Percentiles rank a stretch among this genome's conserved stretches.
Evolutionary conservation across 2,797 vertebrate species (phyloP).

Genomic region (Momotus momota): DNA sequence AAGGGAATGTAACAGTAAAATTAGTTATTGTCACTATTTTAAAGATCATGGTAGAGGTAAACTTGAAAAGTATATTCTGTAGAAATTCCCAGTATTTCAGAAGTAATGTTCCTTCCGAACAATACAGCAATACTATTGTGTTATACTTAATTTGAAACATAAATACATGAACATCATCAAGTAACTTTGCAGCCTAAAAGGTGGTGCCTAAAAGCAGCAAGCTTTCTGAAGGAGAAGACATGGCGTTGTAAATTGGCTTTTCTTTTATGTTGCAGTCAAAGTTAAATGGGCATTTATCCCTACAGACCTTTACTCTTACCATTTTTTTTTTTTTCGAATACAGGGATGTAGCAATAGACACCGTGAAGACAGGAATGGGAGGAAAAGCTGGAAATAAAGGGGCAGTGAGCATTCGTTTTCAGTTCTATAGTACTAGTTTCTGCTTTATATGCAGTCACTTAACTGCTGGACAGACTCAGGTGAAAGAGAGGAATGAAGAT

Average conservation of each 20-base stretch:
- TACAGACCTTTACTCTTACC: not conserved
- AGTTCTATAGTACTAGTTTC: conserved; percentile 83
- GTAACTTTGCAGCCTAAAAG: not conserved
- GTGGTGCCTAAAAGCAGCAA: not conserved
- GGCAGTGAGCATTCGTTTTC: conserved; percentile 83
- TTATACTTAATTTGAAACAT: not conserved
- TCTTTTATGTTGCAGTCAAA: not conserved
- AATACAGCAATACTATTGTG: not conserved
- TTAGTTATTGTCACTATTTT: not conserved
- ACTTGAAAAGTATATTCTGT: not conserved
- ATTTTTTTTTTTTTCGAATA: not conserved
- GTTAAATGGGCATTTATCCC: not conserved
- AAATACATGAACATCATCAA: not conserved
- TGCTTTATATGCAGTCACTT: conserved; percentile 85
- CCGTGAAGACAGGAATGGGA: conserved; percentile 85
- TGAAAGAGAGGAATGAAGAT: conserved; percentile 85
- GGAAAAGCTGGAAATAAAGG: conserved; percentile 86
- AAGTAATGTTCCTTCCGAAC: not conserved
- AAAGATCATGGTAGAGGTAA: not conserved
- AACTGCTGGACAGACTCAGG: conserved; percentile 84
- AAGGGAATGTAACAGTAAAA: not conserved
- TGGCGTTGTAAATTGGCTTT: not conserved
- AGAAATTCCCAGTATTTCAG: not conserved
- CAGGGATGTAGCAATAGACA: conserved; percentile 83
- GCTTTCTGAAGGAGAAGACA: not conserved